Base-by-base conservation (phyloP, 2,113 vertebrate genomes). In the Nipponia nippon region DNA sequence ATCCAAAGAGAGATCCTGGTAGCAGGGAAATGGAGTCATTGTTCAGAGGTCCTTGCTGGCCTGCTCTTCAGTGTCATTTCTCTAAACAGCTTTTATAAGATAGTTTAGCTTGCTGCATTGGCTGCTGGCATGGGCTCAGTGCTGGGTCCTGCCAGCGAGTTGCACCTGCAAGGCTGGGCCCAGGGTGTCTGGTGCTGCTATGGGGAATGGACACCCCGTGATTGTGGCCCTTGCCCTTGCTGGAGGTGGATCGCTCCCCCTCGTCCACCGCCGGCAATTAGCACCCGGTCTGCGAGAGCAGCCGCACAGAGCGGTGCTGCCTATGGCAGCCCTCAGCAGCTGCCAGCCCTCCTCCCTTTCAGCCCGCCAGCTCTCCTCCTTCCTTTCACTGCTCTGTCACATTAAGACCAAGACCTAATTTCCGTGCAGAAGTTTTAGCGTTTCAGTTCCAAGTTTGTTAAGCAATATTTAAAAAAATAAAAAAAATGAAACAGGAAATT, bases 211-310 rank as follows among this genome's bases (percentile, higher is more conserved):
- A 16, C 6, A 7, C 18, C 18, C n/a, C 6, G 5, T 52, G 69
- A 38, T 21, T 2, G 3, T 21, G 69, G n/a, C n/a, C 69, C 34
- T n/a, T 1, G 10, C 55, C n/a, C 62, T 40, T 12, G n/a, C 59
- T 38, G 82, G 75, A 16, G 26, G 38, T 29, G 40, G 44, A 12
- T 53, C 6, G 1, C 17, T 36, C 34, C 34, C 73, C 19, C 16
- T 25, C 52, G 25, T 34, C 66, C 14, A 20, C 32, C 2, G 7
- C 62, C 1, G 2, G 27, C 36, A 29, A 2, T 21, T 30, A 10
- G 49, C 56, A 72, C 26, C 4, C 0, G 2, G 38, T 26, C 42
- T 34, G 44, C 0, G 2, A 56, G 50, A 56, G 18, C 5, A 1
- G 72, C n/a, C 2, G 3, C 38, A 6, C 3, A 1, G 79, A 53